A percentile compares a stretch with the other conserved stretches of the same genome.
These are phyloP conservation scores for Phenacoccus solenopsis DNA, from an alignment of 1,140 invertebrate genomes.

Conservation along the genomic window DNA sequence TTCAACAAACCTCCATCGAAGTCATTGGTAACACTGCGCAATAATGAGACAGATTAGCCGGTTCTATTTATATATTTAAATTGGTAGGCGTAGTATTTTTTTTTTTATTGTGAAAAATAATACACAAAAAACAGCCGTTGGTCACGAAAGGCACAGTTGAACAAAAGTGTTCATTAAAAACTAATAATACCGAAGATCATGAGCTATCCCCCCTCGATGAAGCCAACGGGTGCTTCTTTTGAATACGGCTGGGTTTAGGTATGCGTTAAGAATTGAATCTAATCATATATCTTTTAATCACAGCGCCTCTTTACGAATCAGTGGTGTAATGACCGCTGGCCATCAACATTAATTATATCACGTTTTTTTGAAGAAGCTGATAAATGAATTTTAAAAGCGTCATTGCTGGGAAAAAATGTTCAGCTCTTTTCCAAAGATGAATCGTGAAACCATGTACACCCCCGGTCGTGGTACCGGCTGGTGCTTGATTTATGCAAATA, in stretches of 20 bases:
- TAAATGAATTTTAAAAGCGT: constrained; percentile 3
- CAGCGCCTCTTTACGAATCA: background rate
- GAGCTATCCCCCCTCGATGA: background rate
- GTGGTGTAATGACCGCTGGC: constrained; percentile 7
- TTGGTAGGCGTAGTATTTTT: constrained; percentile 9
- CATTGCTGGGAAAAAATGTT: background rate
- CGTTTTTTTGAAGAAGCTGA: constrained; percentile 5
- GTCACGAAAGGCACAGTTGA: background rate
- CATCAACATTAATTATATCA: constrained; percentile 14
- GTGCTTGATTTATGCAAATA: background rate
- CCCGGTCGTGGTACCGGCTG: background rate
- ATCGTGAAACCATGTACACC: background rate
- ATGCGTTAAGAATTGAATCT: constrained; percentile 15
- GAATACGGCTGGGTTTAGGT: background rate
- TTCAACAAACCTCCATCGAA: background rate
- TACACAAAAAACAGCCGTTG: constrained; percentile 9
- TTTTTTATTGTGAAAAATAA: constrained; percentile 9
- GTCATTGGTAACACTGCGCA: background rate
- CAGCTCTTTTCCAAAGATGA: background rate
- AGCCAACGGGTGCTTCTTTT: constrained; percentile 14
- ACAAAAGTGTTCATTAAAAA: constrained; percentile 11
- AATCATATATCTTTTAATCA: constrained; percentile 14
- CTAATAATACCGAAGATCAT: constrained; percentile 4
- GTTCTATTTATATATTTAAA: background rate
- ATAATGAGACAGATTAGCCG: constrained; percentile 10